Base-by-base conservation (phyloP, 2,888 invertebrate species). In the Nasonia oneida region DNA sequence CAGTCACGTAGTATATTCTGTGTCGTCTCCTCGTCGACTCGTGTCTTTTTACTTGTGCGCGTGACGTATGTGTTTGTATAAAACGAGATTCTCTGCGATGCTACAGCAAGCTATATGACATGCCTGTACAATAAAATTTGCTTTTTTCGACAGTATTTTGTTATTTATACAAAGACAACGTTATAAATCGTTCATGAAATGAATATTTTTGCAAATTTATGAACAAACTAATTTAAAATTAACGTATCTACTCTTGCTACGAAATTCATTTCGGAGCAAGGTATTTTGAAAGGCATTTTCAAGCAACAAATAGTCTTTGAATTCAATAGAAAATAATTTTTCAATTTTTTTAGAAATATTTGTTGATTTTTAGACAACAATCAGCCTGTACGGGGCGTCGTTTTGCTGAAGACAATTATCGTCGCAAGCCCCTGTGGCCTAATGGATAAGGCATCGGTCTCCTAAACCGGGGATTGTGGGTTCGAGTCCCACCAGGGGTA, bases 401-500 rank as follows among this genome's bases (percentile, higher is more conserved):
- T 23, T 67, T 67, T n/a, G 33, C 12, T 29, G 67, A 67, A 67
- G 23, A 33, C 33, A 33, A 67, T 67, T 67, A 67, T 67, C 67
- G 12, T 29, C 12, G 6, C n/a, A 14, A 29, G 73, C 96, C 96
- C 96, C 96, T 96, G 96, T 96, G 96, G 96, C 96, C 96, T 96
- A 96, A 96, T 96, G 96, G 96, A 96, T 96, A 96, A 96, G 96
- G 96, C 96, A 96, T 96, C 96, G 96, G 96, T 96, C 96, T 96
- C 96, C 96, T 96, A 96, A 96, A 96, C 96, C 96, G 96, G 96
- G 96, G 96, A 96, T 95, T 96, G 96, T 96, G 96, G 96, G 96
- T 96, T 96, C 96, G 96, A 96, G 96, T 96, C 96, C 96, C 96
- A 96, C 96, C 96, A 96, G 96, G 96, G 96, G 96, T 96, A 96